These are phyloP conservation scores for Phrynosoma platyrhinos DNA, from an alignment of 2,113 vertebrate species.

Conservation along the genomic window DNA sequence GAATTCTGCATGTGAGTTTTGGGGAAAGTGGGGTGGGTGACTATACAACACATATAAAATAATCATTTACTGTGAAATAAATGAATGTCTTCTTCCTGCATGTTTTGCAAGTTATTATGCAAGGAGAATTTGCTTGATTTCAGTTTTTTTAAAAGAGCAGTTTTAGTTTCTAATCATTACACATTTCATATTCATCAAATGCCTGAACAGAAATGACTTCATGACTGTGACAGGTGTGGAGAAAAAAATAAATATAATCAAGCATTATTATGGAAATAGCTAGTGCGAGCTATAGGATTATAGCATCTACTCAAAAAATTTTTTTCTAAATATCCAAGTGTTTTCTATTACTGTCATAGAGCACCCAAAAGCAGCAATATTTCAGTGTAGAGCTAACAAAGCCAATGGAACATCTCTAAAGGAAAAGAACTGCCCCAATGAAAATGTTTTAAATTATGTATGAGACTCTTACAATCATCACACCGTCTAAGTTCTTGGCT, in stretches of 20 bases:
- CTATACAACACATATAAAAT: not conserved
- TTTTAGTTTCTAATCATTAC: not conserved
- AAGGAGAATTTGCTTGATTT: not conserved
- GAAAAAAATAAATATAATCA: not conserved
- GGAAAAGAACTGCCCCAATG: not conserved
- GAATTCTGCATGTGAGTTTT: no score
- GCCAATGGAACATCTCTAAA: not conserved
- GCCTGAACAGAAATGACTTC: not conserved
- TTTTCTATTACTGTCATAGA: not conserved
- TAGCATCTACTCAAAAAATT: not conserved
- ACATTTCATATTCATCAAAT: slow-evolving; percentile 10
- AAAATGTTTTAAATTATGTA: not conserved
- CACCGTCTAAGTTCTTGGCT: not conserved
- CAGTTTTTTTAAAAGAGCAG: not conserved
- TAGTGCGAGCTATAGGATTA: not conserved
- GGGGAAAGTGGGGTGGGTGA: not conserved
- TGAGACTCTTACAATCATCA: not conserved
- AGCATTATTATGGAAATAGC: slow-evolving; percentile 18
- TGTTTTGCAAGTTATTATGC: not conserved
- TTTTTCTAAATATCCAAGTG: not conserved
- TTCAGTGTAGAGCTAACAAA: not conserved
- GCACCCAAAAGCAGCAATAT: not conserved
- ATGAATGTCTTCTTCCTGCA: not conserved
- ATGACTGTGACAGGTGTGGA: not conserved
- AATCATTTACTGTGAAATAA: not conserved